Base-by-base conservation (phyloP, 1,140 invertebrate species). In the Tetranychus urticae region DNA sequence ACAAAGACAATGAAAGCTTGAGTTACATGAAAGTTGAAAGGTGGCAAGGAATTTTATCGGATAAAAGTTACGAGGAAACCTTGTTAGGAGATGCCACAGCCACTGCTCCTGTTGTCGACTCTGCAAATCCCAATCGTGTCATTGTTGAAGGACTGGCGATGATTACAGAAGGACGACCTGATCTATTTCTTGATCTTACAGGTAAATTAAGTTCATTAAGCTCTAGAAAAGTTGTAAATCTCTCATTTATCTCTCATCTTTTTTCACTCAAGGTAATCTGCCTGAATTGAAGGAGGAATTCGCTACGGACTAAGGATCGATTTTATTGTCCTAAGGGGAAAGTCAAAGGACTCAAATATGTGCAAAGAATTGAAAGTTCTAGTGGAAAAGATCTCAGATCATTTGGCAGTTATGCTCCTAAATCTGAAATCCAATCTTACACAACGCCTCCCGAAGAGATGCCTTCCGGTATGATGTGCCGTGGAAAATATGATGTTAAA, bases 311-410 rank as follows among this genome's bases (percentile, higher is more conserved):
- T 98, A 70, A 82, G 88, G 69, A 94, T 98, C 71, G 88, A 96
- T 70, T 98, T 97, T 73, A 83, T 89, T 70, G 92, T 97, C 34
- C 94, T 75, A 77, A 91, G 61, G 94, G 98, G 77, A 97, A 98
- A 69, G 91, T 97, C 10, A 86, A 91, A 75, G 94, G 94, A 36
- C 77, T 98, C 60, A 93, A 92, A 74, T 97, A 97, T 75, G 78
- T 91, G 61, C 93, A 97, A 75, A 96, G 92, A 72, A 65, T 73
- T 90, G 67, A 86, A 85, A 66, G 80, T 94, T 56, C 83, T 83
- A 93, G 91, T 94, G 58, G 91, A 96, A 71, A 94, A 90, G 74
- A 90, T 90, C 82, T 85, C 82, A 34, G 92, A 69, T 96, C 96
- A 91, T 88, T 97, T 47, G 94, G 80, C 46, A 94, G 89, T 3